A percentile compares a stretch with the other conserved stretches of the same genome.
Evolutionary conservation across 2,113 vertebrate species (phyloP).

Genomic region (Pipra filicauda): DNA sequence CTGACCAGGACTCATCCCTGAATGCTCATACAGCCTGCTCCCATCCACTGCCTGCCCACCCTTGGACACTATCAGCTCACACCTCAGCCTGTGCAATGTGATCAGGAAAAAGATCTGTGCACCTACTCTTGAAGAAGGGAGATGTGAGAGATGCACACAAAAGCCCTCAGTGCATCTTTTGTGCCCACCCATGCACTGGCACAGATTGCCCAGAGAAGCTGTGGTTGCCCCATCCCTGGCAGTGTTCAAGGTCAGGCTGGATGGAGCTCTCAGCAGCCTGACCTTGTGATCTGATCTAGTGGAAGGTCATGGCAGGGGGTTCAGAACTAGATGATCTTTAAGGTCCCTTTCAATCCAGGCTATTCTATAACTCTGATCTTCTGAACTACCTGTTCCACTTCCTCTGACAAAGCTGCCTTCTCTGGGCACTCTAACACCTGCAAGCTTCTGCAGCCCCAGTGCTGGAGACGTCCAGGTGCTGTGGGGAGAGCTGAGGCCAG

Average conservation of each 20-base stretch:
- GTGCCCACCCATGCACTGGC: not conserved
- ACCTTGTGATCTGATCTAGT: no score
- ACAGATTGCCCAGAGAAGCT: not conserved
- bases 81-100: no score
- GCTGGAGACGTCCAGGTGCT: not conserved
- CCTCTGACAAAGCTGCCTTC: not conserved
- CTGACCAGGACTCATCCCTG: not conserved
- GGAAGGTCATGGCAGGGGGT: not conserved
- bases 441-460: not conserved
- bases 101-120: not conserved
- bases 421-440: not conserved
- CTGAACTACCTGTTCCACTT: not conserved
- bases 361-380: not conserved
- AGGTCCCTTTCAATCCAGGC: not conserved
- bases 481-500: not conserved
- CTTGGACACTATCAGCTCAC: not conserved
- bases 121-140: not conserved
- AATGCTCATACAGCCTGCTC: not conserved
- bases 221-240: not conserved
- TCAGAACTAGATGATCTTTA: not conserved
- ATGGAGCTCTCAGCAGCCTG: not conserved
- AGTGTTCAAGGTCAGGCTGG: not conserved
- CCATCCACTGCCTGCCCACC: not conserved
- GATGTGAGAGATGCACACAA: not conserved
- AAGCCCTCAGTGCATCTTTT: not conserved